Conservation (phyloP, 1,140 invertebrate species). For the Calephelis virginiensis region DNA sequence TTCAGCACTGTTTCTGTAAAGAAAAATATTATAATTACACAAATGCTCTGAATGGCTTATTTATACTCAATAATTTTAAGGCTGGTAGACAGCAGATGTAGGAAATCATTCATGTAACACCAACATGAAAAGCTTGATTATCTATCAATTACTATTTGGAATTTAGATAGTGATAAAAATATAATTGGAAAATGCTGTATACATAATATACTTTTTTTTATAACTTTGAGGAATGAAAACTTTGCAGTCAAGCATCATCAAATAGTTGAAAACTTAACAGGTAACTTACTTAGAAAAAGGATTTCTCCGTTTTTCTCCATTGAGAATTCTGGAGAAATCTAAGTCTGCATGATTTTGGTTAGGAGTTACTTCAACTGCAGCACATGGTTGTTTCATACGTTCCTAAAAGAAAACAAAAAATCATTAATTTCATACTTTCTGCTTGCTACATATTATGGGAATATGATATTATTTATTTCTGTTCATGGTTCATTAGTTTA, state of each 20-base stretch:
- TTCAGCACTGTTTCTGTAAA: conserved; percentile 48
- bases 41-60: not conserved
- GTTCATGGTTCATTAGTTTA: no score
- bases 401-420: conserved; percentile 48
- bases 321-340: conserved; percentile 69
- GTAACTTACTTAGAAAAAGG: conserved; percentile 82
- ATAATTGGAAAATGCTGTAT: no score
- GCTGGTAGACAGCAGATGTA: no score
- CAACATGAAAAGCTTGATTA: no score
- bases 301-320: conserved; percentile 85
- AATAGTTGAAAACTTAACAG: not conserved
- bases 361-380: conserved; percentile 45
- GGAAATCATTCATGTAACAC: no score
- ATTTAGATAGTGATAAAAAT: no score
- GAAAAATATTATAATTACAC: conserved; percentile 13
- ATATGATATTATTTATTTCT: no score
- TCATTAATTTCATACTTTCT: conserved; percentile 1
- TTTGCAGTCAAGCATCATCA: not conserved
- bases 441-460: no score
- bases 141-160: no score
- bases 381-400: conserved; percentile 68
- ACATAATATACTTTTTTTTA: no score
- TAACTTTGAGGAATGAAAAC: not conserved
- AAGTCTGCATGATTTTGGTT: conserved; percentile 45
- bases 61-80: no score